Conservation (phyloP, 2,888 invertebrate species). For the Notocelia uddmanniana region DNA sequence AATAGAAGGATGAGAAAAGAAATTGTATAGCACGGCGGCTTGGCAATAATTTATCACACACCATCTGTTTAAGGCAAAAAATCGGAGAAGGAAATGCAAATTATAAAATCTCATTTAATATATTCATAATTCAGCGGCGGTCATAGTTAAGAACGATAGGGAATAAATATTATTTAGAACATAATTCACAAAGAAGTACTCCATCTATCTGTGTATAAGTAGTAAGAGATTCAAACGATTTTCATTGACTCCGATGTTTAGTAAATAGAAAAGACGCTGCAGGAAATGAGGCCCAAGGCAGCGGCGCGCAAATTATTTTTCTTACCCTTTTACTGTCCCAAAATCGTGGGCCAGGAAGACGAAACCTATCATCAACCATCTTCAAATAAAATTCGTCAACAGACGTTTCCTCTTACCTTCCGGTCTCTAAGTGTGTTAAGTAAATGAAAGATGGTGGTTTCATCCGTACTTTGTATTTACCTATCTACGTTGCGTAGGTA, state of each 20-base stretch:
- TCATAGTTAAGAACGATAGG: too few relatives aligned
- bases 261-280: conserved; percentile 10
- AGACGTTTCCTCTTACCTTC: not conserved
- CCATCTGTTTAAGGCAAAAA: not conserved
- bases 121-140: too few relatives aligned
- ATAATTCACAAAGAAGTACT: not conserved
- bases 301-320: not conserved
- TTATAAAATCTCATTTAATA: not conserved
- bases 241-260: conserved; percentile 2
- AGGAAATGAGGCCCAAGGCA: conserved; percentile 18
- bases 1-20: not conserved
- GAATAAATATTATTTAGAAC: too few relatives aligned
- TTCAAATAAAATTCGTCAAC: not conserved
- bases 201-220: not conserved
- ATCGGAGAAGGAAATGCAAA: not conserved
- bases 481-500: not conserved
- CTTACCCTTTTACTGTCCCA: not conserved
- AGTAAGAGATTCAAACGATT: conserved; percentile 7
- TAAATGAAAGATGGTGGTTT: not conserved
- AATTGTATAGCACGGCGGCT: not conserved
- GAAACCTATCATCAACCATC: not conserved
- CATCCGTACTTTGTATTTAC: not conserved
- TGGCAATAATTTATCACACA: not conserved
- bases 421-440: not conserved
- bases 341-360: not conserved